Evolutionary conservation across 2,888 invertebrate species (phyloP).

Genomic region (Aproaerema taeniolella): DNA sequence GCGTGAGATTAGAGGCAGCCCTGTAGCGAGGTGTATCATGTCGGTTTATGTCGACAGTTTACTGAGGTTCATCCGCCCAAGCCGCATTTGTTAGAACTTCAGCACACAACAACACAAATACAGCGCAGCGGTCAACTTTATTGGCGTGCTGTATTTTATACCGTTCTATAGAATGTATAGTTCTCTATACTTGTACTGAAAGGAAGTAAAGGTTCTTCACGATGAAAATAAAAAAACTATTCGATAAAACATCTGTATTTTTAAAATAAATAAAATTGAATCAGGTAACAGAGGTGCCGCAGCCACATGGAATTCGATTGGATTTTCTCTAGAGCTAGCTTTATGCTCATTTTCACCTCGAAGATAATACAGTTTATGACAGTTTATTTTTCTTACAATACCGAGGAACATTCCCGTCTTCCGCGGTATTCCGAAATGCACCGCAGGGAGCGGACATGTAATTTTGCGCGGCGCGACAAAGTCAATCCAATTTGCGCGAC

Average conservation of each 20-base stretch:
- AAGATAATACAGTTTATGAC: neutral
- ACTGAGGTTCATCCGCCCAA: constrained; percentile 48
- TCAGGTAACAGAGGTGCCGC: neutral
- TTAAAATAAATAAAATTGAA: neutral
- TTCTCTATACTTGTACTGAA: too few species aligned
- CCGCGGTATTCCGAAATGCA: constrained; percentile 30
- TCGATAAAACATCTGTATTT: too few species aligned
- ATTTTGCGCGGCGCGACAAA: constrained; percentile 32
- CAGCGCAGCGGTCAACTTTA: constrained; percentile 23
- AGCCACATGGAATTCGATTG: neutral
- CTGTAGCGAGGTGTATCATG: constrained; percentile 52
- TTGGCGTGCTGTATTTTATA: too few species aligned
- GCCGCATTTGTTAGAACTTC: constrained; percentile 50
- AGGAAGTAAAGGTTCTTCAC: too few species aligned
- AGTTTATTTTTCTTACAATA: constrained; percentile 1
- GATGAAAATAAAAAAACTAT: too few species aligned
- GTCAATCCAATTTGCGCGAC: constrained; percentile 61
- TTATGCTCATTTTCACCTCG: neutral
- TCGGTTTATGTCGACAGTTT: constrained; percentile 60
- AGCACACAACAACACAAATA: constrained; percentile 38
- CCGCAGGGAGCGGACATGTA: constrained; percentile 34
- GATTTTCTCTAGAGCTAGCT: neutral
- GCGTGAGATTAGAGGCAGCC: constrained; percentile 42
- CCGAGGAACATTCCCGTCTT: constrained; percentile 17
- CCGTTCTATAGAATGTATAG: too few species aligned